Evolutionary conservation across 2,888 invertebrate species (phyloP).

Genomic region (Philereme transversata): DNA sequence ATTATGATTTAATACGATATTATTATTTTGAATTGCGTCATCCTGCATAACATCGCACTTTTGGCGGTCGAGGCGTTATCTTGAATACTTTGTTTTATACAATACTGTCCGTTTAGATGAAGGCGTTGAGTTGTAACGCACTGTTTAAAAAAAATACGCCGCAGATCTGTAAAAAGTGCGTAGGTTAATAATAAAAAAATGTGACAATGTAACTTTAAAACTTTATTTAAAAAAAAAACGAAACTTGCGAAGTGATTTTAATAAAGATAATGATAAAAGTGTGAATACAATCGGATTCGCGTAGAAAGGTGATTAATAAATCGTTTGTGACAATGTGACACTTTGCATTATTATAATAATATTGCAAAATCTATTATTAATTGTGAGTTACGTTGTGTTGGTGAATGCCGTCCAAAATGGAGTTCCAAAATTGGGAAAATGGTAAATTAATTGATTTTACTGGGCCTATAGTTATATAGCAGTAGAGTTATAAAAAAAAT

Average conservation of each 20-base stretch:
- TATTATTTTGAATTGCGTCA: conserved; percentile 32
- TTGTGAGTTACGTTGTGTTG: conserved; percentile 4
- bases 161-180: no score
- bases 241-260: not conserved
- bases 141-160: not conserved
- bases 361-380: not conserved
- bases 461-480: no score
- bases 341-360: not conserved
- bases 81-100: conserved; percentile 44
- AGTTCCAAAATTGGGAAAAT: conserved; percentile 2
- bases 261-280: not conserved
- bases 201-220: conserved; percentile 13
- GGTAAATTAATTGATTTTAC: conserved; percentile 5
- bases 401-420: conserved; percentile 27
- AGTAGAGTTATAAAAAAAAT: no score
- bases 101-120: conserved; percentile 1
- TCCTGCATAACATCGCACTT: conserved; percentile 41
- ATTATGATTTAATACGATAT: conserved; percentile 10
- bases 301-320: conserved; percentile 1
- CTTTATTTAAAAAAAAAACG: not conserved
- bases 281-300: not conserved
- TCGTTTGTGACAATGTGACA: conserved; percentile 29
- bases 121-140: not conserved
- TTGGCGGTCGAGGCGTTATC: conserved; percentile 47
- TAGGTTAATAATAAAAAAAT: not conserved